A percentile compares a stretch with the other conserved stretches of the same genome.
phyloP scores from a whole-genome alignment of 2,113 vertebrate species.

The Connochaetes taurinus region DNA sequence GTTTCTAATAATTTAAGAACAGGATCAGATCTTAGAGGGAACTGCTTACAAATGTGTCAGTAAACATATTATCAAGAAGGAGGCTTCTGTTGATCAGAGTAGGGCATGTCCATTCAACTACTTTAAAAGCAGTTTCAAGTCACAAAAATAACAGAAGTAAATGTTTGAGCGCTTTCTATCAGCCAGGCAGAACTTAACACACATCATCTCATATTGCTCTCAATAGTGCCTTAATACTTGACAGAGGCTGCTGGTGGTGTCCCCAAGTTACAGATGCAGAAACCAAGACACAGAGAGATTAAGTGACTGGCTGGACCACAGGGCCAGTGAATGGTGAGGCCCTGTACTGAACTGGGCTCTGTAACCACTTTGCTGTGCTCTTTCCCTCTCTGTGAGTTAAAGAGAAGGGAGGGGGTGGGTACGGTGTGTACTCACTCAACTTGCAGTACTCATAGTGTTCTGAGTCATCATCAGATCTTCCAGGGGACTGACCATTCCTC shows the following conservation, averaged over 20 bases:
- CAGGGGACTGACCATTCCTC: background rate
- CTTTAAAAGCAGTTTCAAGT: background rate
- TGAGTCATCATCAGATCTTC: background rate
- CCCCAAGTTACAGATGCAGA: background rate
- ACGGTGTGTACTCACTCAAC: background rate
- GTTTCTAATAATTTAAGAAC: background rate
- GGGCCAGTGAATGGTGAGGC: fast-evolving
- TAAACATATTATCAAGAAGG: background rate
- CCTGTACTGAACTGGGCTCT: background rate
- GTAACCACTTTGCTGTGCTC: background rate
- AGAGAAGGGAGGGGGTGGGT: background rate
- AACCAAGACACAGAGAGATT: background rate
- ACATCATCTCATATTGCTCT: background rate
- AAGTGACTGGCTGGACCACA: background rate
- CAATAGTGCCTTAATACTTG: background rate
- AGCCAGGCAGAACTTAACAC: background rate
- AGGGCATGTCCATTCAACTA: background rate
- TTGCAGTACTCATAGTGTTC: background rate
- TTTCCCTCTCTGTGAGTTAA: background rate
- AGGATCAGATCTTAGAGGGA: background rate
- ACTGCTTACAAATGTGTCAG: background rate
- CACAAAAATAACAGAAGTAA: background rate
- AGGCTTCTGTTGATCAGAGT: background rate
- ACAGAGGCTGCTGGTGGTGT: background rate
- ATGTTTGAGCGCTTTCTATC: background rate